Evolutionary conservation across 2,113 vertebrate species (phyloP).

Genomic region (Scomber japonicus): DNA sequence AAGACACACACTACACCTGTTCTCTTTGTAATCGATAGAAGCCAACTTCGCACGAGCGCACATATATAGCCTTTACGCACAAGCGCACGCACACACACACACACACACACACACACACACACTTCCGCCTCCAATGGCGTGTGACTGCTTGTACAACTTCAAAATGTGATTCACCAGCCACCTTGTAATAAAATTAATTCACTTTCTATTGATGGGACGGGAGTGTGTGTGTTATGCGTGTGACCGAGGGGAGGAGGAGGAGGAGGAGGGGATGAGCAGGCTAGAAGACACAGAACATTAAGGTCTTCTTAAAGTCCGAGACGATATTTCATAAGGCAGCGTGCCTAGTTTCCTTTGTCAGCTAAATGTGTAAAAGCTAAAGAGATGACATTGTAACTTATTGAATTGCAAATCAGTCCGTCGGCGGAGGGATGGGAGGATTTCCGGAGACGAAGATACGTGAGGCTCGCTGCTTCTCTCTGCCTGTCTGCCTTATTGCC

Average conservation of each 20-base stretch:
- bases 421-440: constrained; percentile 63
- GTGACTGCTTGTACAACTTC: constrained; percentile 44
- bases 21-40: constrained; percentile 78
- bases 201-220: constrained; percentile 50
- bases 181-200: constrained; percentile 51
- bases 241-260: not conserved
- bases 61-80: not conserved
- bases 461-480: constrained; percentile 23
- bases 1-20: constrained; percentile 78
- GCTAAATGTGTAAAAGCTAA: constrained; percentile 76
- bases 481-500: not conserved
- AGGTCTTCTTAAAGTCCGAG: constrained; percentile 56
- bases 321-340: constrained; percentile 65
- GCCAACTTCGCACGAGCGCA: constrained; percentile 33
- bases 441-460: constrained; percentile 67
- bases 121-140: constrained; percentile 18
- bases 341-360: constrained; percentile 69
- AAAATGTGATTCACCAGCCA: constrained; percentile 34
- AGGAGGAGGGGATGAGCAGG: not conserved
- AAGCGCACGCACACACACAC: not conserved
- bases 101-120: not conserved
- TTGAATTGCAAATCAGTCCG: constrained; percentile 80
- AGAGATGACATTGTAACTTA: constrained; percentile 81
- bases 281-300: constrained; percentile 45
- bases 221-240: not conserved